Evolutionary conservation across 2,797 vertebrate genomes (phyloP), one percentile per base, ranked within the genome.

Genomic region (Hipposideros larvatus): DNA sequence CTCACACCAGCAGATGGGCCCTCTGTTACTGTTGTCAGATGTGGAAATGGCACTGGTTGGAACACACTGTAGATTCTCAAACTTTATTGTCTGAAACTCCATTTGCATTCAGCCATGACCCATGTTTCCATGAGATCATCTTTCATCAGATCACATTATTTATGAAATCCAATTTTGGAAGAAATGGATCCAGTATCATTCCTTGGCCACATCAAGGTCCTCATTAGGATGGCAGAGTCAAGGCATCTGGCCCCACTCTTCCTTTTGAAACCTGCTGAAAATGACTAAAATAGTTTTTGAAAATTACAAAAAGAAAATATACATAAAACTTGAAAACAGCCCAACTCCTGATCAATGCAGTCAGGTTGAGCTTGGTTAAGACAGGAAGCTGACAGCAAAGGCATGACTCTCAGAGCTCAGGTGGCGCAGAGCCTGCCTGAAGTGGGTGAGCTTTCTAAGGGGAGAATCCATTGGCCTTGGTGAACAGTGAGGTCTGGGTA

Each of bases 121-220:
- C 53, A 51, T 77, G 71, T 97, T 97, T 97, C 77, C 73, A 77
- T 93, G 70, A 94, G 15, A 13, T 89, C 89, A 79, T 93, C 84
- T 83, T 95, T 97, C 90, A 83, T 92, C 84, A 92, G 66, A 73
- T 91, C 57, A 83, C 21, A 43, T 55, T 96, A 88, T 91, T 87
- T 88, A 79, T 83, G 65, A 95, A 96, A 87, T 91, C 75, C 53
- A 93, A 84, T 94, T 96, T 96, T 83, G 59, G 8, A 91, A 94
- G 63, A 92, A 96, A 63, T 84, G 15, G 68, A 80, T 79, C 75
- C 82, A 94, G 55, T 71, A 71, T 89, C 80, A 70, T 95, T 80
- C 28, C n/a, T 73, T 91, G 53, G 68, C 22, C n/a, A 63, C 63
- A 61, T 93, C 34, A 96, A 84, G 80, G 53, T 80, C 65, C 65